These are phyloP conservation scores for Nibea coibor DNA, from an alignment of 2,113 vertebrate genomes.

Conservation along the genomic window DNA sequence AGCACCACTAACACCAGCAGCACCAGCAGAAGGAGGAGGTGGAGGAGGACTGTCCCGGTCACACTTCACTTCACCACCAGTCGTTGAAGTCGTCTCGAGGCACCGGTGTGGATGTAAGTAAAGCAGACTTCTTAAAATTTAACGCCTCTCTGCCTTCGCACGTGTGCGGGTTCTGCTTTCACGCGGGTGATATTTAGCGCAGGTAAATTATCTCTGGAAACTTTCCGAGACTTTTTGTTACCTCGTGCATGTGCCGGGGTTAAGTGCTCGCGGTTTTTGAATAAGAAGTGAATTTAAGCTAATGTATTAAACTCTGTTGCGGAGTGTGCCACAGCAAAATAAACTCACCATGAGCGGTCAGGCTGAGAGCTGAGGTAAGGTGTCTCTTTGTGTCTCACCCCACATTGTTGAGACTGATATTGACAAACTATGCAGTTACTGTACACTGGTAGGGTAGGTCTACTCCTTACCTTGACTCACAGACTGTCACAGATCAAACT, in stretches of 20 bases:
- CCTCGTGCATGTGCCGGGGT: constrained; percentile 32
- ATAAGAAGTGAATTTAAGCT: background rate
- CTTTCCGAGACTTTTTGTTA: constrained; percentile 8
- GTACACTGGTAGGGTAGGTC: background rate
- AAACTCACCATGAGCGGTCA: background rate
- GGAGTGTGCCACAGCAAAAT: too few relatives aligned
- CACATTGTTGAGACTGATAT: background rate
- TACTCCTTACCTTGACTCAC: too few relatives aligned
- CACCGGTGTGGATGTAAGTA: constrained; percentile 45
- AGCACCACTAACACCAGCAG: background rate
- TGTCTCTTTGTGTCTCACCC: constrained; percentile 52
- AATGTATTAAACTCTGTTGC: too few relatives aligned
- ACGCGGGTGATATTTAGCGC: background rate
- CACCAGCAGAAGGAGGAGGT: background rate
- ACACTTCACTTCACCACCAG: background rate
- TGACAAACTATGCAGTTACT: background rate
- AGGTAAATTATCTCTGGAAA: background rate
- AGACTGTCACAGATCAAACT: background rate
- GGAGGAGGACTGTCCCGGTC: background rate
- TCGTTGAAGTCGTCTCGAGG: constrained; percentile 1
- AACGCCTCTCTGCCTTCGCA: background rate
- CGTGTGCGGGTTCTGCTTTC: background rate
- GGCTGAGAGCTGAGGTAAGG: background rate
- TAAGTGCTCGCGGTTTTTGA: constrained; percentile 2
- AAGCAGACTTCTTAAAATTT: constrained; percentile 4